Evolutionary conservation across 2,113 vertebrate genomes (phyloP).

Genomic region (Carassius auratus): DNA sequence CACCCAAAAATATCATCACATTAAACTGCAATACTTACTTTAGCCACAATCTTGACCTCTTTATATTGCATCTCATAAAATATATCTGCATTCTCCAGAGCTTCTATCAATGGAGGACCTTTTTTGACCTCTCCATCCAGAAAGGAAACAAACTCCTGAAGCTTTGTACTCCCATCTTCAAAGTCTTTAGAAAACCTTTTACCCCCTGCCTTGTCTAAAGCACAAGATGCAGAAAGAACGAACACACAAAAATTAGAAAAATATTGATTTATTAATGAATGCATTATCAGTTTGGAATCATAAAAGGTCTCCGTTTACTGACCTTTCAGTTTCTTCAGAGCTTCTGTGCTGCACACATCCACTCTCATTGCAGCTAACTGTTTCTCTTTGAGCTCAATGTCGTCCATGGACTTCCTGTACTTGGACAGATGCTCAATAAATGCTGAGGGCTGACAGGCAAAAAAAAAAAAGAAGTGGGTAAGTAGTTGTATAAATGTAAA

Average conservation of each 20-base stretch:
- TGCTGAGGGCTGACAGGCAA: conserved; percentile 82
- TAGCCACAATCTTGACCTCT: conserved; percentile 95
- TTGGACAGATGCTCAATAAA: conserved; percentile 86
- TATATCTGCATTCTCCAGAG: conserved; percentile 88
- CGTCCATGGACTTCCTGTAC: conserved; percentile 85
- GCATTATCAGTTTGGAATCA: neutral
- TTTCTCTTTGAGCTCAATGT: conserved; percentile 91
- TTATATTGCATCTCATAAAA: conserved; percentile 98
- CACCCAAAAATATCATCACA: neutral
- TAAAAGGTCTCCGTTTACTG: conserved; percentile 17
- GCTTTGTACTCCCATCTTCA: conserved; percentile 91
- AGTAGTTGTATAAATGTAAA: neutral
- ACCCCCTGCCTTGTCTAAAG: conserved; percentile 92
- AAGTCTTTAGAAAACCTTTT: conserved; percentile 97
- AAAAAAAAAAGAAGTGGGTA: neutral
- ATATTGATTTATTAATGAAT: neutral
- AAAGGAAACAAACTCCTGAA: conserved; percentile 92
- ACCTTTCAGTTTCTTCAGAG: conserved; percentile 95
- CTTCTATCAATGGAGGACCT: conserved; percentile 81
- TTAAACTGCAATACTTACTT: conserved; percentile 78
- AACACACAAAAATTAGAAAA: neutral
- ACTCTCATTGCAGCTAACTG: conserved; percentile 93
- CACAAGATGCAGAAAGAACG: neutral
- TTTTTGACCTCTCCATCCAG: conserved; percentile 85
- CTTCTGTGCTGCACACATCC: conserved; percentile 91